A percentile compares a stretch with the other conserved stretches of the same genome.
phyloP scores from a whole-genome alignment of 23 tunicate genomes.

The Trididemnum miniatum region DNA sequence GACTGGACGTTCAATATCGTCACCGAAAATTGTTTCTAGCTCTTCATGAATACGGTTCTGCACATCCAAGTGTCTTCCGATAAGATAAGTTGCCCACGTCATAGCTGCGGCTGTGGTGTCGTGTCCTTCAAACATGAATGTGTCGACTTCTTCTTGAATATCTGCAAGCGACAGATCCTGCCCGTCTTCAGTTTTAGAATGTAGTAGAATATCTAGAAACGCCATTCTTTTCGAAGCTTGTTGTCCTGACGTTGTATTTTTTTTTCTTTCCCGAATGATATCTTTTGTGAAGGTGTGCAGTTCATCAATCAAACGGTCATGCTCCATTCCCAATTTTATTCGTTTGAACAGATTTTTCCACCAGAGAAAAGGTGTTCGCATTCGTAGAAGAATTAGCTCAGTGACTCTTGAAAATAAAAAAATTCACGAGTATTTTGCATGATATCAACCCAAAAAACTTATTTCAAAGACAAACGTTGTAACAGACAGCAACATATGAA shows the following conservation, averaged over 20 bases:
- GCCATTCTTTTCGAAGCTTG: constrained; percentile 52
- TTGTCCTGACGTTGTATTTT: not conserved
- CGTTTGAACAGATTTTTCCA: constrained; percentile 35
- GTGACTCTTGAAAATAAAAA: constrained; percentile 39
- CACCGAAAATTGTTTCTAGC: constrained; percentile 71
- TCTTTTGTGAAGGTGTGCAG: constrained; percentile 54
- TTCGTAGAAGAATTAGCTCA: constrained; percentile 58
- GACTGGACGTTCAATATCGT: constrained; percentile 25
- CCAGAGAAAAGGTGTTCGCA: constrained; percentile 67
- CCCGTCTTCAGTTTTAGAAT: constrained; percentile 67
- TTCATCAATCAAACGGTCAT: constrained; percentile 19
- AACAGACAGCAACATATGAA: no score
- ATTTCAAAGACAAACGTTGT: no score
- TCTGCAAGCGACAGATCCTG: constrained; percentile 61
- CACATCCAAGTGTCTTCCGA: constrained; percentile 74
- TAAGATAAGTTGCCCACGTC: constrained; percentile 88
- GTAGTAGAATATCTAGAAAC: constrained; percentile 80
- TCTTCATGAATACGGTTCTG: constrained; percentile 74
- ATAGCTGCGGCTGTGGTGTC: constrained; percentile 99
- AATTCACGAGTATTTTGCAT: no score
- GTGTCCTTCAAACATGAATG: constrained; percentile 99
- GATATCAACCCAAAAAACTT: no score
- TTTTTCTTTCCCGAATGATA: constrained; percentile 39
- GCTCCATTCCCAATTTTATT: constrained; percentile 44
- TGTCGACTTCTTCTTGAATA: constrained; percentile 99